Conservation (phyloP, 2,797 vertebrate genomes). For the Kryptolebias ocellatus region DNA sequence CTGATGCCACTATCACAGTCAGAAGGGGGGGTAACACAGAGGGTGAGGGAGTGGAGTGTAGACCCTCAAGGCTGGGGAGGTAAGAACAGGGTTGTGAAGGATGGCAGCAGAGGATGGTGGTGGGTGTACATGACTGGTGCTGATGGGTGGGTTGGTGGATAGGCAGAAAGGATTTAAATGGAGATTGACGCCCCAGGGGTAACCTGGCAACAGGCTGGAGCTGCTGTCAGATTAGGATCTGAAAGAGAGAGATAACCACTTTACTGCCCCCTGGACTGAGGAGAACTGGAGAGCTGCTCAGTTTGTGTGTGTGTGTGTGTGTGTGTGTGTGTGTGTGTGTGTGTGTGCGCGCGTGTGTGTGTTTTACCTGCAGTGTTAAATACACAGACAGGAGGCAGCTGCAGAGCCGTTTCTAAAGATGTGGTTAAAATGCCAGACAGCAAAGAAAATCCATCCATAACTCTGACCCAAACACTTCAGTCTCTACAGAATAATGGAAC, state of each 20-base stretch:
- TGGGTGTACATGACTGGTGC: slow-evolving; percentile 63
- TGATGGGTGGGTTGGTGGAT: slow-evolving; percentile 76
- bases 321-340: slow-evolving; percentile 32
- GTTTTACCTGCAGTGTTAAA: slow-evolving; percentile 81
- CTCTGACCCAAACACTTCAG: slow-evolving; percentile 40
- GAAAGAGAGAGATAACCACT: slow-evolving; percentile 94
- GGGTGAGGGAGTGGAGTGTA: slow-evolving; percentile 21
- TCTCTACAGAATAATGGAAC: slow-evolving; percentile 32
- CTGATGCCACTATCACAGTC: slow-evolving; percentile 47
- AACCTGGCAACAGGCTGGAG: slow-evolving; percentile 94
- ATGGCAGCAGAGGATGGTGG: slow-evolving; percentile 40
- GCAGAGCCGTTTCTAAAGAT: slow-evolving; percentile 75
- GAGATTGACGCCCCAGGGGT: slow-evolving; percentile 83
- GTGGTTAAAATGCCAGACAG: slow-evolving; percentile 78
- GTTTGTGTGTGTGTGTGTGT: slow-evolving; percentile 34
- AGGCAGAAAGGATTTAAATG: slow-evolving; percentile 81
- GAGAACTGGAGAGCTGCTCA: slow-evolving; percentile 69
- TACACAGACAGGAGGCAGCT: slow-evolving; percentile 73
- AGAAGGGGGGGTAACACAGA: slow-evolving; percentile 10
- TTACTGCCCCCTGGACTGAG: slow-evolving; percentile 87
- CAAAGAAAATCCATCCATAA: slow-evolving; percentile 72
- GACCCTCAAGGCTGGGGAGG: slow-evolving; percentile 37
- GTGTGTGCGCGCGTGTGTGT: slow-evolving; percentile 30
- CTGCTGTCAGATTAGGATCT: slow-evolving; percentile 97
- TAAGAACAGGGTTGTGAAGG: slow-evolving; percentile 29